A percentile compares a stretch with the other conserved stretches of the same genome.
These are phyloP conservation scores for Hippocampus kuda DNA, from an alignment of 2,797 vertebrate genomes.

Conservation along the genomic window DNA sequence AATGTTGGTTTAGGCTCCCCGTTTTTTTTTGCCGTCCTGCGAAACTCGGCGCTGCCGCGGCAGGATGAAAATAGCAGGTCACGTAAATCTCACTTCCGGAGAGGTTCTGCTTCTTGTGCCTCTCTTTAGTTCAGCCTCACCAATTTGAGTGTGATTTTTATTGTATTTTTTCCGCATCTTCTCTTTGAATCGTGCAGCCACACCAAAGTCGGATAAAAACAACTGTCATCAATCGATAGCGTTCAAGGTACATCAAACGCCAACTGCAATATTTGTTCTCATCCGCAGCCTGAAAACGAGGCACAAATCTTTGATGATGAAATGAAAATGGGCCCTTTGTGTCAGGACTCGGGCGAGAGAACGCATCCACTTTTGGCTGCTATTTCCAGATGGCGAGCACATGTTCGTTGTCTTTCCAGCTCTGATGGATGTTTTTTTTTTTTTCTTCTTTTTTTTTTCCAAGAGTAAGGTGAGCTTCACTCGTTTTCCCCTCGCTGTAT, in stretches of 20 bases:
- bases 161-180: background rate
- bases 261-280: slow-evolving; percentile 17
- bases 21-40: background rate
- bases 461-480: slow-evolving; percentile 62
- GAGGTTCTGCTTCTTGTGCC: background rate
- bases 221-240: background rate
- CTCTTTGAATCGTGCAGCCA: too few species aligned
- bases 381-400: slow-evolving; percentile 66
- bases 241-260: too few species aligned
- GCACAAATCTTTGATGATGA: slow-evolving; percentile 23
- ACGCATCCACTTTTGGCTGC: slow-evolving; percentile 48
- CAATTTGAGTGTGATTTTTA: background rate
- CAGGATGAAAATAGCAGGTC: background rate
- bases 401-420: slow-evolving; percentile 61
- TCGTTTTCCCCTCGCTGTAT: slow-evolving; percentile 47
- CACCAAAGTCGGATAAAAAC: background rate
- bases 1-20: background rate
- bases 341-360: slow-evolving; percentile 35
- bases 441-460: slow-evolving; percentile 23
- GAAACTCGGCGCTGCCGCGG: background rate
- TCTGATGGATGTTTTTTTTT: slow-evolving; percentile 47
- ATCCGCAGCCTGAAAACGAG: slow-evolving; percentile 16
- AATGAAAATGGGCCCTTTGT: slow-evolving; percentile 60
- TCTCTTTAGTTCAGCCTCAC: background rate
- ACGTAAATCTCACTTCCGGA: background rate